A percentile compares a stretch with the other conserved stretches of the same genome.
Evolutionary conservation across 2,888 invertebrate species (phyloP).

Genomic region (Antheraea yamamai): DNA sequence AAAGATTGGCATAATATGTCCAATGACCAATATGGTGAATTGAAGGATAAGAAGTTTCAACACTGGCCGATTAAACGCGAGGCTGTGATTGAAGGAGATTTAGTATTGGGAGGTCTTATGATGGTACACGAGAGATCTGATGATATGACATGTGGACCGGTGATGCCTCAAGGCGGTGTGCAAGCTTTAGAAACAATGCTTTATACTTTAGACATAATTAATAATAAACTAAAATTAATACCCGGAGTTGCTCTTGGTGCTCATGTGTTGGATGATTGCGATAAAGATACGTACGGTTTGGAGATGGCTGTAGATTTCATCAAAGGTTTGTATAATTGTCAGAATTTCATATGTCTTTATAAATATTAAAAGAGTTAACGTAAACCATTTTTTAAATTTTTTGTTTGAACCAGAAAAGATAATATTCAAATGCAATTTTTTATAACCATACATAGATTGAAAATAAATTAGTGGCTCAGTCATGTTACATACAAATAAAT

Average conservation of each 20-base stretch:
- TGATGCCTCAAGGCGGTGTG: conserved; percentile 96
- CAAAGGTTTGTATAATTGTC: conserved; percentile 85
- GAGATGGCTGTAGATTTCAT: conserved; percentile 98
- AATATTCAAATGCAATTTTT: no score
- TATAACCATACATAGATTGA: no score
- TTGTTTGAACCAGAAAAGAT: no score
- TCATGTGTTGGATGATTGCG: conserved; percentile 96
- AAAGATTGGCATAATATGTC: conserved; percentile 70
- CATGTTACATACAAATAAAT: no score
- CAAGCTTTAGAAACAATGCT: conserved; percentile 96
- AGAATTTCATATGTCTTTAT: no score
- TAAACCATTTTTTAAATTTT: no score
- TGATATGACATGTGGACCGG: conserved; percentile 92
- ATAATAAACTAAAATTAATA: conserved; percentile 84
- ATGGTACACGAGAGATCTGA: conserved; percentile 96
- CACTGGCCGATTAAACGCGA: conserved; percentile 93
- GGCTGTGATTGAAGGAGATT: conserved; percentile 93
- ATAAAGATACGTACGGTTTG: conserved; percentile 96
- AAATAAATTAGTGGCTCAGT: no score
- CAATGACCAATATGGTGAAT: conserved; percentile 65
- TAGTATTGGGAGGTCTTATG: conserved; percentile 95
- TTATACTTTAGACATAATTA: conserved; percentile 92
- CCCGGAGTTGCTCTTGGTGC: conserved; percentile 92
- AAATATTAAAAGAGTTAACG: no score
- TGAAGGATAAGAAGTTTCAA: conserved; percentile 66